Percentiles rank a stretch among this genome's conserved stretches.
Conservation (phyloP, 2,888 invertebrate species). For the Drosophila mayaguana region DNA sequence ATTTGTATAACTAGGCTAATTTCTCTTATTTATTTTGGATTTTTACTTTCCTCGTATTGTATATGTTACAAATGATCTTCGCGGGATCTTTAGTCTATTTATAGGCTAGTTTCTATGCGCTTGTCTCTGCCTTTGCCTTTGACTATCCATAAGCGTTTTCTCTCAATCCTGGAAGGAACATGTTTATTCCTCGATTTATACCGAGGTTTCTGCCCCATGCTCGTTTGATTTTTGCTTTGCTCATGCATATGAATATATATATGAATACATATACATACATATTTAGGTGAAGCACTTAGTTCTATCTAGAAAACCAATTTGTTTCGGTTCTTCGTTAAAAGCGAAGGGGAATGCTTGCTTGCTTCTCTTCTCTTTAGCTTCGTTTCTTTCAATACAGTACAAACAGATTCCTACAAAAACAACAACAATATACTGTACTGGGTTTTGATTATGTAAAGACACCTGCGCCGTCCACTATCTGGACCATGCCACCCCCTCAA, state of each 20-base stretch:
- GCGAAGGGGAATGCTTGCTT: slow-evolving; percentile 18
- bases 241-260: slow-evolving; percentile 21
- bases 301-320: slow-evolving; percentile 63
- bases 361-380: neutral
- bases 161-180: slow-evolving; percentile 53
- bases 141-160: slow-evolving; percentile 26
- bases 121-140: slow-evolving; percentile 21
- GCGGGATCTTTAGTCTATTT: slow-evolving; percentile 69
- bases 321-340: slow-evolving; percentile 30
- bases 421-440: slow-evolving; percentile 46
- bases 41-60: slow-evolving; percentile 54
- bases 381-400: slow-evolving; percentile 39
- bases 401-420: slow-evolving; percentile 53
- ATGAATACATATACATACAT: neutral
- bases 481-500: slow-evolving; percentile 66
- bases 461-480: slow-evolving; percentile 61
- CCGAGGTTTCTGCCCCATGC: slow-evolving; percentile 49
- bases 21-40: slow-evolving; percentile 53
- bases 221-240: slow-evolving; percentile 51
- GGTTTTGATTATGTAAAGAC: slow-evolving; percentile 53
- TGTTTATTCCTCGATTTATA: slow-evolving; percentile 31
- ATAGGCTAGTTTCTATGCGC: slow-evolving; percentile 63
- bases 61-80: slow-evolving; percentile 74
- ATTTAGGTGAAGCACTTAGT: slow-evolving; percentile 46
- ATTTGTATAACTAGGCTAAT: slow-evolving; percentile 71